phyloP scores from a whole-genome alignment of 2,113 vertebrate species.

The Pitta sordida region DNA sequence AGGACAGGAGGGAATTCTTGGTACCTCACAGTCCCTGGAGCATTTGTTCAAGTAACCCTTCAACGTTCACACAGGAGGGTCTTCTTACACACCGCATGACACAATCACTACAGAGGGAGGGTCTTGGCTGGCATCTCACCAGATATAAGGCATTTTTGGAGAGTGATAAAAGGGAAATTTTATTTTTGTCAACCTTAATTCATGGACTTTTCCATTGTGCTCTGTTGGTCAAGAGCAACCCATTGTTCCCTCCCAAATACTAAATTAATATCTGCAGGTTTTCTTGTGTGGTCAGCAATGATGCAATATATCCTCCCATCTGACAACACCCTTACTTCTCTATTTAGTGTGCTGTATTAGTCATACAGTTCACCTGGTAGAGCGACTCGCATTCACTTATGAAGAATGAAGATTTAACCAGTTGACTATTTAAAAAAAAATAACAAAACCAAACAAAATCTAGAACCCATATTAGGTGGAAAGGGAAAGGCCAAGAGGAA shows the following conservation, averaged over 20 bases:
- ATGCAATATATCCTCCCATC: neutral
- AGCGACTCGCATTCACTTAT: constrained; percentile 25
- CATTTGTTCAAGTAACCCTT: neutral
- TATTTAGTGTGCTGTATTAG: neutral
- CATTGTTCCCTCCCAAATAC: neutral
- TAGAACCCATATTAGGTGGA: constrained; percentile 61
- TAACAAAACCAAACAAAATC: neutral
- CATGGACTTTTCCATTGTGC: neutral
- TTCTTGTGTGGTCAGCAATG: neutral
- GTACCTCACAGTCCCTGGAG: neutral
- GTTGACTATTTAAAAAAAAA: neutral
- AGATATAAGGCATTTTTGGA: neutral
- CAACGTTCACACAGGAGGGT: neutral
- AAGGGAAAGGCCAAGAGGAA: constrained; percentile 81
- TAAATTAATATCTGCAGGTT: neutral
- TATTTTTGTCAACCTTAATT: neutral
- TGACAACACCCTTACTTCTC: neutral
- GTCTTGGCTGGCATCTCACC: neutral
- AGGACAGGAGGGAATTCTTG: neutral
- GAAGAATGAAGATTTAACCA: constrained; percentile 57
- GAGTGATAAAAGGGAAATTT: neutral
- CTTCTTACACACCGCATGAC: neutral
- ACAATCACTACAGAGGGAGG: neutral
- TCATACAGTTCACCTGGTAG: neutral
- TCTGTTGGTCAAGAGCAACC: neutral